Conservation (phyloP, 92 coral and sea anemone species). For the Phenganax subtilis region DNA sequence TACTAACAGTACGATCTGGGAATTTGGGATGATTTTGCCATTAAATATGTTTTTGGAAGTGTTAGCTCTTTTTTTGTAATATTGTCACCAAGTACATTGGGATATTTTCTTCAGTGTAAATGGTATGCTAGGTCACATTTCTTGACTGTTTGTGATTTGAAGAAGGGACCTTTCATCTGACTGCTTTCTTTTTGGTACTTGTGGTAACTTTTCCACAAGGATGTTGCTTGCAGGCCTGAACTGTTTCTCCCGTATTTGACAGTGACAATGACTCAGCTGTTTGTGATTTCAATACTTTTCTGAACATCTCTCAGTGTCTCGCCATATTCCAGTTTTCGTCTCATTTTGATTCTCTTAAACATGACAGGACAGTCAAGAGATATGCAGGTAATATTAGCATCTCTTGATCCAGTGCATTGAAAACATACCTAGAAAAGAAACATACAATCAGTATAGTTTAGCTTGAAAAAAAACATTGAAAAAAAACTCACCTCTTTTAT, state of each 20-base stretch:
- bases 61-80: too few relatives aligned
- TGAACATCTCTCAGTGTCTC: conserved; percentile 31
- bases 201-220: too few relatives aligned
- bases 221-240: too few relatives aligned
- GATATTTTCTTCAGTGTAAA: too few relatives aligned
- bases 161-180: too few relatives aligned
- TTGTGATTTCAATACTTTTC: conserved; percentile 16
- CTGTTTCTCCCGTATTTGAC: background rate
- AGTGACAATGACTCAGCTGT: background rate
- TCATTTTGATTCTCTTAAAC: conserved; percentile 69
- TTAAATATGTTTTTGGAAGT: too few relatives aligned
- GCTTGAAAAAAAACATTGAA: background rate
- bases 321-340: conserved; percentile 60
- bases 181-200: too few relatives aligned
- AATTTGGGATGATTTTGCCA: too few relatives aligned
- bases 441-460: background rate
- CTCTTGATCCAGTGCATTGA: conserved; percentile 89
- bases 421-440: conserved; percentile 62
- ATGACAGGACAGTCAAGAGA: conserved; percentile 92
- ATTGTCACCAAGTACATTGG: too few relatives aligned
- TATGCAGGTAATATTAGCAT: conserved; percentile 65
- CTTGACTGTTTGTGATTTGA: too few relatives aligned
- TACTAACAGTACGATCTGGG: too few relatives aligned
- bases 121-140: too few relatives aligned
- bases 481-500: conserved; percentile 62